A percentile compares a stretch with the other conserved stretches of the same genome.
Conservation (phyloP, 2,888 invertebrate species). For the Drosophila formosana region DNA sequence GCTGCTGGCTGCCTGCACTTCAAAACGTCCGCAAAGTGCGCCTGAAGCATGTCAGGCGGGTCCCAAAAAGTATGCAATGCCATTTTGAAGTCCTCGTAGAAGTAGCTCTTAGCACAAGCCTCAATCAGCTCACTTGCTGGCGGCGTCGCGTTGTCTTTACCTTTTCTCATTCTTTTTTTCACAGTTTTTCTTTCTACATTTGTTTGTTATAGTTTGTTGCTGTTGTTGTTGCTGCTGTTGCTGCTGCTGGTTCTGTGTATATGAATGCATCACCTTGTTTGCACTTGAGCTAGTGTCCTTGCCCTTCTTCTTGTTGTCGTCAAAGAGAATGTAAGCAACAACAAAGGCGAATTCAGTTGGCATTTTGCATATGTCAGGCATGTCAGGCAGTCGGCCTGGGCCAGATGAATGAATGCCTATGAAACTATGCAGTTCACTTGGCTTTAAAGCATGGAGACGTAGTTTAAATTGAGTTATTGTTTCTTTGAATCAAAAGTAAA, state of each 20-base stretch:
- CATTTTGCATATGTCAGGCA: slow-evolving; percentile 70
- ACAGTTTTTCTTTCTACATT: slow-evolving; percentile 27
- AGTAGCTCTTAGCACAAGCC: slow-evolving; percentile 53
- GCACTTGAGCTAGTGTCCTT: slow-evolving; percentile 65
- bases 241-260: slow-evolving; percentile 14
- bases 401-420: slow-evolving; percentile 40
- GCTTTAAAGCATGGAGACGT: background rate
- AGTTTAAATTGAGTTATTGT: background rate
- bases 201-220: background rate
- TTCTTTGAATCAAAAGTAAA: background rate
- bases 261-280: slow-evolving; percentile 58
- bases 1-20: slow-evolving; percentile 25
- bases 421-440: slow-evolving; percentile 11
- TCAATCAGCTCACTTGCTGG: slow-evolving; percentile 55
- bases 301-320: slow-evolving; percentile 59
- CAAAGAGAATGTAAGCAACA: slow-evolving; percentile 25
- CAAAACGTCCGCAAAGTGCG: slow-evolving; percentile 28
- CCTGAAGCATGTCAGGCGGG: slow-evolving; percentile 20
- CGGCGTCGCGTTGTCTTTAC: slow-evolving; percentile 45
- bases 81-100: slow-evolving; percentile 50
- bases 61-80: slow-evolving; percentile 50
- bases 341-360: slow-evolving; percentile 44
- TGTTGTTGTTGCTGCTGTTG: background rate
- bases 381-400: slow-evolving; percentile 41
- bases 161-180: slow-evolving; percentile 14